These are phyloP conservation scores for Bombus haemorrhoidalis DNA, from an alignment of 1,140 invertebrate genomes.

Conservation along the genomic window DNA sequence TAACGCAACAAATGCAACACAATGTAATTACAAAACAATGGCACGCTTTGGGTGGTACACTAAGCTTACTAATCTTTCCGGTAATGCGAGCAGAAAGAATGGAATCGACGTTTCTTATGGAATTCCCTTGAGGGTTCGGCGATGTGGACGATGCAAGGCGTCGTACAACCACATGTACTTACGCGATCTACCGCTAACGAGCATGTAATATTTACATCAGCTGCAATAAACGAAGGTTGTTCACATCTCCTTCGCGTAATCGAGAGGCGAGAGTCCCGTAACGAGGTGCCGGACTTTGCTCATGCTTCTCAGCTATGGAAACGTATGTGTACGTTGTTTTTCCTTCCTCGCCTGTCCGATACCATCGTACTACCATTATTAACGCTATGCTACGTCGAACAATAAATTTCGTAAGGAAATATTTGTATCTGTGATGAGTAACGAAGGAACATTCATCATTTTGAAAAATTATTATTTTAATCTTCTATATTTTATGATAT, in stretches of 20 bases:
- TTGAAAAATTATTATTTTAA: background rate
- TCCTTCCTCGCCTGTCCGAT: constrained; percentile 12
- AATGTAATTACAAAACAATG: constrained; percentile 9
- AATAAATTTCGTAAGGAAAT: background rate
- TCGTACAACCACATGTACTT: constrained; percentile 61
- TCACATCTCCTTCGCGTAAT: constrained; percentile 69
- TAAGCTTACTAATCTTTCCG: constrained; percentile 4
- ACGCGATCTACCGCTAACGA: constrained; percentile 72
- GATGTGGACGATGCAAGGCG: constrained; percentile 24
- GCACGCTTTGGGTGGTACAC: background rate
- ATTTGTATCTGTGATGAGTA: background rate
- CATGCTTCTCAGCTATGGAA: constrained; percentile 31
- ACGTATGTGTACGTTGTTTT: constrained; percentile 7
- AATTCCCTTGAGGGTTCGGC: constrained; percentile 1
- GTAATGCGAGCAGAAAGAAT: constrained; percentile 30
- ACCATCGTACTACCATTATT: background rate
- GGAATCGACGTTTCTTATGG: constrained; percentile 10
- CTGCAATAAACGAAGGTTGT: constrained; percentile 70
- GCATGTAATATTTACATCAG: constrained; percentile 76
- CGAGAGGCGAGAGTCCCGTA: constrained; percentile 64
- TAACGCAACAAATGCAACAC: background rate
- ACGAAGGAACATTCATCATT: background rate
- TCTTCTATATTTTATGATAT: too few species aligned
- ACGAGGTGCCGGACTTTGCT: constrained; percentile 65
- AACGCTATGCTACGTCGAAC: background rate